phyloP scores from a whole-genome alignment of 2,888 invertebrate species.

The Idaea dimidiata region DNA sequence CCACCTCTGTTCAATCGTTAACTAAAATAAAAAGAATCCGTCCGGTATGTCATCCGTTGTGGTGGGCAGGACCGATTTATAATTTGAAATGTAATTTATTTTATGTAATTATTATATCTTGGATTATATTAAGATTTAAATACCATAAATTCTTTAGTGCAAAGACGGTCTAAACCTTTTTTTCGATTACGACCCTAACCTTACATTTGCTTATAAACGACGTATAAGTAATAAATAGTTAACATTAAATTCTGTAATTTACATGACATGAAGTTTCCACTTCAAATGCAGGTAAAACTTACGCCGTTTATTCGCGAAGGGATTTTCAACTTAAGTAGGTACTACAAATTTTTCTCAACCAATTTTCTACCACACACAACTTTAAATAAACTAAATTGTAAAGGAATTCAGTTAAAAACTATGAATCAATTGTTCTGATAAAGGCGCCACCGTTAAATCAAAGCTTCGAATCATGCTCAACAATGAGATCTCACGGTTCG shows the following conservation, averaged over 20 bases:
- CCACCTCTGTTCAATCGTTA: constrained; percentile 18
- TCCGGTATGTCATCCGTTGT: constrained; percentile 11
- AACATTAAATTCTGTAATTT: too few relatives aligned
- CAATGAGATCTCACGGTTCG: constrained; percentile 69
- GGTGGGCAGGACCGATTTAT: constrained; percentile 2
- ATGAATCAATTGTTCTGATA: constrained; percentile 60
- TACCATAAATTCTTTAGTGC: background rate
- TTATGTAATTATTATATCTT: constrained; percentile 21
- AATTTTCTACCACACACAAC: background rate
- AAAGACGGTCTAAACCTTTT: background rate
- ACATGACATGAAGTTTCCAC: too few relatives aligned
- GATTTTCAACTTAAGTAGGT: too few relatives aligned
- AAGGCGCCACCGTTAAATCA: constrained; percentile 64
- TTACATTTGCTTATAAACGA: background rate
- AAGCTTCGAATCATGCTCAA: constrained; percentile 65
- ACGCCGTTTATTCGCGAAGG: too few relatives aligned
- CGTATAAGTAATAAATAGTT: too few relatives aligned
- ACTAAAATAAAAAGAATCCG: constrained; percentile 8
- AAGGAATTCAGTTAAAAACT: constrained; percentile 51
- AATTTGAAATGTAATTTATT: constrained; percentile 5
- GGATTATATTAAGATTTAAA: constrained; percentile 18
- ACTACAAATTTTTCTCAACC: background rate
- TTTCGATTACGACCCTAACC: constrained; percentile 32
- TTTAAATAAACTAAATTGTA: constrained; percentile 7
- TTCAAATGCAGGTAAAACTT: too few relatives aligned